Evolutionary conservation across 2,888 invertebrate genomes (phyloP), one percentile per base, ranked within the genome.

Genomic region (Dyspetes luteomarginatus): DNA sequence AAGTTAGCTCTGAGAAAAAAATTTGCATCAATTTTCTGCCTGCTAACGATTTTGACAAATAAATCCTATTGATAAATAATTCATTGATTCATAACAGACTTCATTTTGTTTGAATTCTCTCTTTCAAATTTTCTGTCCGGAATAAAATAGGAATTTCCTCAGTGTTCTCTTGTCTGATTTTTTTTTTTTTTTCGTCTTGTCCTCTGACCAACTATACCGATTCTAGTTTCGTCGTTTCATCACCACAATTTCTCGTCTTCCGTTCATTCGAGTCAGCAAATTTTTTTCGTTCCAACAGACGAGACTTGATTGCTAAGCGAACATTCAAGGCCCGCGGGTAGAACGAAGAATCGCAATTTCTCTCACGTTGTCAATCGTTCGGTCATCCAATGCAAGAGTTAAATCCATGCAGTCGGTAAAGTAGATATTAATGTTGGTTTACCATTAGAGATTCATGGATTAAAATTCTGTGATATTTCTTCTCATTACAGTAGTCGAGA

Each of bases 311-410:
- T 93, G n/a, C 93, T 92, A 84, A 95, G 92, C 3, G 96, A 96
- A 7, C 24, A 26, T 30, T 24, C 5, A n/a, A 22, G 28, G 0
- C 96, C 97, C 85, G 96, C 96, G 22, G 99, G 98, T 15, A 55
- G 95, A 2, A 97, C 96, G 93, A 97, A 99, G 92, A 97, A 99
- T 0, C 99, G 99, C 69, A 99, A 93, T 92, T 98, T 98, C 17
- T 48, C 4, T 99, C 99, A 88, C 99, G 94, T 92, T 99, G 99
- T 97, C 98, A 99, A 92, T 99, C 99, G 93, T 99, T n/a, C 99
- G 1, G 99, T 94, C 9, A 99, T 95, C 97, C n/a, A n/a, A 98
- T 98, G 91, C 96, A 96, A 0, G 99, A 96, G 78, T 96, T 96
- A 64, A 94, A 99, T 97, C 48, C 99, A 99, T 99, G 92, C 99